A percentile compares a stretch with the other conserved stretches of the same genome.
These are phyloP conservation scores for Caenorhabditis sulstoni DNA, from an alignment of 2,888 invertebrate species.

Conservation along the genomic window DNA sequence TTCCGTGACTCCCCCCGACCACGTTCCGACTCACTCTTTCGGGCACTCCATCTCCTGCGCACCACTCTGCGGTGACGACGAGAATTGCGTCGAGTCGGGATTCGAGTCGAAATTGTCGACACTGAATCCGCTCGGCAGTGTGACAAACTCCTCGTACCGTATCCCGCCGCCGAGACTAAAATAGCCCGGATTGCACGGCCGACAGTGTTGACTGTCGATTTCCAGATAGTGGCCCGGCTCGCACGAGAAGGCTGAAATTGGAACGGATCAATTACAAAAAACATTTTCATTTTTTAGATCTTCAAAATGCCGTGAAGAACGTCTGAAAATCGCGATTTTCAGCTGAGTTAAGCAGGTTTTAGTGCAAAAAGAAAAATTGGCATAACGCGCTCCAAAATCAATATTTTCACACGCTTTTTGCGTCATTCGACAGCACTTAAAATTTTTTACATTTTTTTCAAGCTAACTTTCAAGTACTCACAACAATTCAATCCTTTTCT, in stretches of 20 bases:
- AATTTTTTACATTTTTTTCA: too few relatives aligned
- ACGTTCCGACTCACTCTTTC: slow-evolving; percentile 65
- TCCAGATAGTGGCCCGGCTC: slow-evolving; percentile 83
- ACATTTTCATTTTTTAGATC: too few relatives aligned
- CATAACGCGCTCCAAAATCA: too few relatives aligned
- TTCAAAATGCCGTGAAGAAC: too few relatives aligned
- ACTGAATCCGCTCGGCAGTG: slow-evolving; percentile 82
- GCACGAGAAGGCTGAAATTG: slow-evolving; percentile 82
- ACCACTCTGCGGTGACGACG: not conserved
- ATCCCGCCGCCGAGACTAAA: slow-evolving; percentile 84
- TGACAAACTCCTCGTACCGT: slow-evolving; percentile 83
- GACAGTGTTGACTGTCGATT: slow-evolving; percentile 83
- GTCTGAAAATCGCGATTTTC: too few relatives aligned
- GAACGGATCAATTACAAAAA: too few relatives aligned
- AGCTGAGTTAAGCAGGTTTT: too few relatives aligned
- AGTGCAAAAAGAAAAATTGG: too few relatives aligned
- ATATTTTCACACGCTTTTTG: too few relatives aligned
- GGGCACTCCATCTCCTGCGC: slow-evolving; percentile 41
- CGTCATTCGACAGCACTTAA: too few relatives aligned
- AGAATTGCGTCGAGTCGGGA: slow-evolving; percentile 43
- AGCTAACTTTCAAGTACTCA: too few relatives aligned
- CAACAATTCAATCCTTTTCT: slow-evolving; percentile 83
- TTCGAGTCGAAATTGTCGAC: slow-evolving; percentile 69
- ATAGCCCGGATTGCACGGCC: slow-evolving; percentile 83
- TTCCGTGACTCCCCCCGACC: too few relatives aligned